Evolutionary conservation across 2,888 invertebrate species (phyloP).

Genomic region (Machimus rusticus): DNA sequence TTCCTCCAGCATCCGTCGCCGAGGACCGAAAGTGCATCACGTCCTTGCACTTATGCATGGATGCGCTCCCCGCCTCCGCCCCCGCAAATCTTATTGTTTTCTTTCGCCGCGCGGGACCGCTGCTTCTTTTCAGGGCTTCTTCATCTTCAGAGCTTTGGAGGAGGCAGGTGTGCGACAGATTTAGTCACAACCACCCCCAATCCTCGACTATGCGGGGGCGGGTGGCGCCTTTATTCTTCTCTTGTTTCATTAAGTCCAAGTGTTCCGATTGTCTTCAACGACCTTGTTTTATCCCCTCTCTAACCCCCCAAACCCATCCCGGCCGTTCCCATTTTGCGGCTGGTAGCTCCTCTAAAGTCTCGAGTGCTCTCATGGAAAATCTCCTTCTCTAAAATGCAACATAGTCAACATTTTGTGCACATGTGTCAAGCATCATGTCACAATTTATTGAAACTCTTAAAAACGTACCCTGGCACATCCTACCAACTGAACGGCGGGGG

Average conservation of each 20-base stretch:
- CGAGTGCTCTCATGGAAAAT: conserved; percentile 3
- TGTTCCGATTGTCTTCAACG: conserved; percentile 29
- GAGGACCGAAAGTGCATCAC: conserved; percentile 17
- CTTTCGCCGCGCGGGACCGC: not conserved
- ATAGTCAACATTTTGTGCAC: conserved; percentile 41
- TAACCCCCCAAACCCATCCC: not conserved
- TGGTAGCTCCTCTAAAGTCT: not conserved
- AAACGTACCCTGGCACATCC: not conserved
- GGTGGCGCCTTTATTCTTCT: not conserved
- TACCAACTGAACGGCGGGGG: not conserved
- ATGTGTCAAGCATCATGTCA: conserved; percentile 38
- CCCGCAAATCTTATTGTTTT: conserved; percentile 10
- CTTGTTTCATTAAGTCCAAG: conserved; percentile 38
- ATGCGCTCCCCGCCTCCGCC: no score
- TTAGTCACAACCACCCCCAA: conserved; percentile 1
- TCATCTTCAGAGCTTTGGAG: not conserved
- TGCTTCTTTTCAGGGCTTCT: not conserved
- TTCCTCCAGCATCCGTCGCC: not conserved
- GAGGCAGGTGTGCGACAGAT: not conserved
- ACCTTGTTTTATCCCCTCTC: conserved; percentile 11
- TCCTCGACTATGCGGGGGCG: not conserved
- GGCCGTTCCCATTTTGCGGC: conserved; percentile 16
- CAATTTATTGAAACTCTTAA: conserved; percentile 34
- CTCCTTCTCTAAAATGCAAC: conserved; percentile 33
- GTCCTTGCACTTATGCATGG: conserved; percentile 38